phyloP scores from a whole-genome alignment of 2,797 vertebrate species.

The Thunnus albacares region DNA sequence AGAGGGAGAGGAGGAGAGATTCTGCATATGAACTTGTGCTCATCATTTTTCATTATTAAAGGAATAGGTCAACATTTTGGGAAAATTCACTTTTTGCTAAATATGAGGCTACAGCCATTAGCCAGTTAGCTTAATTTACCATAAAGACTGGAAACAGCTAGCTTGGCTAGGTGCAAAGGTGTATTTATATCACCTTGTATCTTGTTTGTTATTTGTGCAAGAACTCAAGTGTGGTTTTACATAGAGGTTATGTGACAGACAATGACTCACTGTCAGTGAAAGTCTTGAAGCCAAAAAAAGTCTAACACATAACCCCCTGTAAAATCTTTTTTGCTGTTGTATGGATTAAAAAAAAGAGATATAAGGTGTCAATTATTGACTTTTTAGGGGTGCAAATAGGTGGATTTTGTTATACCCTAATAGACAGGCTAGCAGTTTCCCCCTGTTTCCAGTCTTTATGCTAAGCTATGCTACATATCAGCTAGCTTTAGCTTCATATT shows the following conservation, averaged over 20 bases:
- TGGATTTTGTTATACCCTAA: neutral
- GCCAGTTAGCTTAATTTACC: neutral
- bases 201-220: neutral
- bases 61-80: neutral
- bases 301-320: neutral
- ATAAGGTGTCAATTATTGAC: neutral
- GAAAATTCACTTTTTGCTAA: neutral
- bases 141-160: neutral
- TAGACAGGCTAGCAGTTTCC: too few relatives aligned
- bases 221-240: neutral
- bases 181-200: neutral
- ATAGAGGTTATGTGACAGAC: neutral
- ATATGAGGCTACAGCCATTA: neutral
- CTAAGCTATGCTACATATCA: too few relatives aligned
- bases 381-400: neutral
- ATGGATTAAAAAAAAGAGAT: neutral
- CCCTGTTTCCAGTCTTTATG: too few relatives aligned
- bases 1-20: constrained; percentile 7
- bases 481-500: too few relatives aligned
- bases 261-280: neutral
- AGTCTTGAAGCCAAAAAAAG: neutral
- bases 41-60: neutral
- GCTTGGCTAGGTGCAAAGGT: neutral
- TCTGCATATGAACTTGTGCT: neutral
- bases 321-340: neutral